Evolutionary conservation across 1,140 invertebrate genomes (phyloP).

Genomic region (Venturia canescens): DNA sequence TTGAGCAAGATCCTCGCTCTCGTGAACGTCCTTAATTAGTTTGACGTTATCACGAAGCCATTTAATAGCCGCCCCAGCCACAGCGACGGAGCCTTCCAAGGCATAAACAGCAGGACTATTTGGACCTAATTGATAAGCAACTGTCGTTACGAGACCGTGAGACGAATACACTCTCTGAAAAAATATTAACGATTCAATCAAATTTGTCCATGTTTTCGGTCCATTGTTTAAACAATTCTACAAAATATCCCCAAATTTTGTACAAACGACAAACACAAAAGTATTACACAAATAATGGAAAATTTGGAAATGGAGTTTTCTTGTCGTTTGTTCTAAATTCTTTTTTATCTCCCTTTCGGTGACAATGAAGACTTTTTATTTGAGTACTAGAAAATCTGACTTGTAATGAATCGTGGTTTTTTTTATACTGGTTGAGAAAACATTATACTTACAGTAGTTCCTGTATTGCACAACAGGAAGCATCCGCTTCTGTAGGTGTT

Average conservation of each 20-base stretch:
- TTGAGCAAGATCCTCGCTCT: conserved; percentile 81
- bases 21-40: conserved; percentile 85
- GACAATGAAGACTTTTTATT: no score
- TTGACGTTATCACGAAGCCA: conserved; percentile 94
- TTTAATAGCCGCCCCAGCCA: conserved; percentile 87
- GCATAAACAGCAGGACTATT: conserved; percentile 90
- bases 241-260: no score
- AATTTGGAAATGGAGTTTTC: no score
- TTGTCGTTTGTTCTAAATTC: no score
- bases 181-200: conserved; percentile 51
- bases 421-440: conserved; percentile 32
- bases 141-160: conserved; percentile 94
- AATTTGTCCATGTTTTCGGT: neutral
- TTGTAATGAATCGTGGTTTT: conserved; percentile 7
- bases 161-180: conserved; percentile 86
- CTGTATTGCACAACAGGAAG: conserved; percentile 97
- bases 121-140: conserved; percentile 93
- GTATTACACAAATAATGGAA: no score
- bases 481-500: conserved; percentile 98
- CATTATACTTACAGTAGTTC: conserved; percentile 81
- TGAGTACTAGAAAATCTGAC: no score
- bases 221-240: no score
- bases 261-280: no score
- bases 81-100: conserved; percentile 94
- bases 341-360: no score